Conservation (phyloP, 2,797 vertebrate species). For the Melanotaenia boesemani region DNA sequence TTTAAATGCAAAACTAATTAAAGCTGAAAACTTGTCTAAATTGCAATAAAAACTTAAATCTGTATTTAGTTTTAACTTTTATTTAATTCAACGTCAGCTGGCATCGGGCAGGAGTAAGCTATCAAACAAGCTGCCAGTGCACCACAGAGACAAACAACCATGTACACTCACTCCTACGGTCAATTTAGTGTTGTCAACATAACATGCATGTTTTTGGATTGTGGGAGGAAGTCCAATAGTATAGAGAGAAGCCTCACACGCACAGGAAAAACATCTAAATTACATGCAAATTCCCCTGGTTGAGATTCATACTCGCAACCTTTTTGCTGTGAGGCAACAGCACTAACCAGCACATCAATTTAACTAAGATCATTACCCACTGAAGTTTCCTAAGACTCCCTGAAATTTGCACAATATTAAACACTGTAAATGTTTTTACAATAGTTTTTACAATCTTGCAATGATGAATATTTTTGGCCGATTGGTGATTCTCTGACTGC, state of each 20-base stretch:
- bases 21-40: neutral
- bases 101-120: neutral
- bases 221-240: neutral
- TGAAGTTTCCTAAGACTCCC: no score
- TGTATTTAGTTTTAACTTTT: neutral
- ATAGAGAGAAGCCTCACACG: neutral
- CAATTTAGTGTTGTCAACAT: neutral
- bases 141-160: neutral
- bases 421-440: neutral
- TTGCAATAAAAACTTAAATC: neutral
- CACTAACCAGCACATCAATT: no score
- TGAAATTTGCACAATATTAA: neutral
- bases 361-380: no score
- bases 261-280: neutral
- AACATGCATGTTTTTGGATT: neutral
- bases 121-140: neutral
- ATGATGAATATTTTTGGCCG: neutral
- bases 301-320: no score
- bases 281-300: no score
- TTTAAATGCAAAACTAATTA: neutral
- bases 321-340: no score
- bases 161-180: neutral
- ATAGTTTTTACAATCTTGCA: neutral
- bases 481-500: neutral
- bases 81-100: neutral